A percentile compares a stretch with the other conserved stretches of the same genome.
Evolutionary conservation across 2,797 vertebrate genomes (phyloP).

Genomic region (Coilia nasus): DNA sequence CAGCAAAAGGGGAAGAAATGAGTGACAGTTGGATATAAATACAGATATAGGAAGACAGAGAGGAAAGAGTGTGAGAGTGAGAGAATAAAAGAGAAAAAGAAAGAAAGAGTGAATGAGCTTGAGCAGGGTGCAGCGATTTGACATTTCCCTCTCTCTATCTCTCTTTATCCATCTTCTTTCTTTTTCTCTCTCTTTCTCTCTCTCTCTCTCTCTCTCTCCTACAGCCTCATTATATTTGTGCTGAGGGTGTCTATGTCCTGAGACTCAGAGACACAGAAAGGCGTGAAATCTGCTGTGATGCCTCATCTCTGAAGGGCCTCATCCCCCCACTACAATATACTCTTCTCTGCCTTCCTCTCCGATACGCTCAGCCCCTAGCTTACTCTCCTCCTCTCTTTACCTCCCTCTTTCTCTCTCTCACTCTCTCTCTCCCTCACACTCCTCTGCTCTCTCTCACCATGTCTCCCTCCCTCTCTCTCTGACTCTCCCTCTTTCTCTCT

Average conservation of each 20-base stretch:
- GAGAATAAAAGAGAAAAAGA: background rate
- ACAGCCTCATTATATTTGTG: slow-evolving; percentile 30
- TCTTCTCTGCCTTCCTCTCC: background rate
- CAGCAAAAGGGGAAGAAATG: background rate
- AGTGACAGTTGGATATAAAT: background rate
- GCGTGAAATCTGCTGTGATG: slow-evolving; percentile 45
- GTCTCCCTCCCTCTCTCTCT: background rate
- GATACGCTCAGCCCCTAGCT: background rate
- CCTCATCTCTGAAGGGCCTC: slow-evolving; percentile 28
- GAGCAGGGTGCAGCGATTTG: background rate
- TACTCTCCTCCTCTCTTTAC: background rate
- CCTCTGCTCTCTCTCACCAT: background rate
- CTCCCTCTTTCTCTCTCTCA: background rate
- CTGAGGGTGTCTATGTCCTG: slow-evolving; percentile 14
- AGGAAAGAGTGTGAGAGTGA: background rate
- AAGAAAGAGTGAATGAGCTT: background rate
- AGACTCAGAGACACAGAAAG: slow-evolving; percentile 29
- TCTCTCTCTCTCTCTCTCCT: background rate
- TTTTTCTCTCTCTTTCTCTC: too few relatives aligned
- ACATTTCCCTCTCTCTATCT: background rate
- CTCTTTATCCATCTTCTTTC: too few relatives aligned
- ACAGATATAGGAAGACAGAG: background rate
- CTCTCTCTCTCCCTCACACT: background rate
- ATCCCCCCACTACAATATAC: slow-evolving; percentile 19
- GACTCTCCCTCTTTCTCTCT: background rate